These are phyloP conservation scores for Synchiropus splendidus DNA, from an alignment of 2,113 vertebrate species.

Conservation along the genomic window DNA sequence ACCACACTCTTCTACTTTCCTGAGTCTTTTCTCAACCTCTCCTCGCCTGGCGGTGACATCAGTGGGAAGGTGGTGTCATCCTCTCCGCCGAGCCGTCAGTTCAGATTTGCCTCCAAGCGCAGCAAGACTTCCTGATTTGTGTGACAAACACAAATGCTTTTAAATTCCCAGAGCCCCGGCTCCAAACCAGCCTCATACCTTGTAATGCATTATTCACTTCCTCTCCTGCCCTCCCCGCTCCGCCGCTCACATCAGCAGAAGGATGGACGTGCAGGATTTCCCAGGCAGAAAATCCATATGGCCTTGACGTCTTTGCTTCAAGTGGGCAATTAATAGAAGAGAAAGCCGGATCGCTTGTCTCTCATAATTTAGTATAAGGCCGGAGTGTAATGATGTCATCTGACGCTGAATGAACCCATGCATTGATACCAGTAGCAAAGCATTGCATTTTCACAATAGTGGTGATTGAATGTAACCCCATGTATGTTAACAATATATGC, in stretches of 20 bases:
- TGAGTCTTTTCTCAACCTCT: background rate
- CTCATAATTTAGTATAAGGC: slow-evolving; percentile 58
- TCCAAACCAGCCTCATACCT: slow-evolving; percentile 63
- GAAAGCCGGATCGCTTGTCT: slow-evolving; percentile 52
- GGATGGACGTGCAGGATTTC: slow-evolving; percentile 60
- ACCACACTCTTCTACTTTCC: background rate
- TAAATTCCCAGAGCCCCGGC: slow-evolving; percentile 59
- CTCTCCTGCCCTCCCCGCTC: slow-evolving; percentile 6
- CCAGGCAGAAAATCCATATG: slow-evolving; percentile 72
- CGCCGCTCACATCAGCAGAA: slow-evolving; percentile 43
- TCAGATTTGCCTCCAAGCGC: slow-evolving; percentile 42
- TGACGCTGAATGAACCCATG: no score
- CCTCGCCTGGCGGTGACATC: slow-evolving; percentile 19
- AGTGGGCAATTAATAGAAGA: slow-evolving; percentile 67
- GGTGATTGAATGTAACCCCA: no score
- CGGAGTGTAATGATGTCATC: slow-evolving; percentile 49
- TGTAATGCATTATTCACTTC: slow-evolving; percentile 74
- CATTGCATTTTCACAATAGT: no score
- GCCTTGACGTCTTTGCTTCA: slow-evolving; percentile 66
- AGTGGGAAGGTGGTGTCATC: slow-evolving; percentile 31
- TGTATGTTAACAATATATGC: no score
- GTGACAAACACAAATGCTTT: slow-evolving; percentile 69
- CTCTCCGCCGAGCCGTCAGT: slow-evolving; percentile 38
- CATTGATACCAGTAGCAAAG: no score
- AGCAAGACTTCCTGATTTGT: slow-evolving; percentile 58